phyloP scores from a whole-genome alignment of 2,888 invertebrate species.

The Agrotis ipsilon region DNA sequence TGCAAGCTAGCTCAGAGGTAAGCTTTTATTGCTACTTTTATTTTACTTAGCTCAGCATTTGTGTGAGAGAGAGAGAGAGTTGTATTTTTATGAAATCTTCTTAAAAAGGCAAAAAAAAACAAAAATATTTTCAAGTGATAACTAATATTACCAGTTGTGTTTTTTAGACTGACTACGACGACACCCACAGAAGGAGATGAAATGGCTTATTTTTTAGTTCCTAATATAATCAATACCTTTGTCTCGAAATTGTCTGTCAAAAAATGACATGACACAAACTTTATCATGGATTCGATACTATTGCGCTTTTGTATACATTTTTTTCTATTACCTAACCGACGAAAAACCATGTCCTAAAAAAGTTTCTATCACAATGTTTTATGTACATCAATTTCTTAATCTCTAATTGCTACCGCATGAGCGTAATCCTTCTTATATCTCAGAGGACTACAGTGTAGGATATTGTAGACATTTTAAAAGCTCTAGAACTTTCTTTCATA shows the following conservation, averaged over 20 bases:
- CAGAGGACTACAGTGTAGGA: conserved; percentile 34
- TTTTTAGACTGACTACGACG: background rate
- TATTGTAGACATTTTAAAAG: conserved; percentile 37
- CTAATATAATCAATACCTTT: background rate
- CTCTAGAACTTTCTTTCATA: conserved; percentile 49
- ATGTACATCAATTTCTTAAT: background rate
- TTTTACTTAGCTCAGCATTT: conserved; percentile 15
- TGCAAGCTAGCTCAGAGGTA: conserved; percentile 92
- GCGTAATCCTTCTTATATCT: conserved; percentile 19
- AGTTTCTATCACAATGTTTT: background rate
- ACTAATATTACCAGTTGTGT: background rate
- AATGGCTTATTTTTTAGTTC: background rate
- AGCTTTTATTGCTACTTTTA: conserved; percentile 66
- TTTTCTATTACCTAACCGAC: background rate
- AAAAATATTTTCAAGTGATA: too few species aligned
- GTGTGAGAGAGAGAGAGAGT: background rate
- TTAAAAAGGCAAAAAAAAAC: background rate
- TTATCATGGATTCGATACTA: too few species aligned
- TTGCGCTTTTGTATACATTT: background rate
- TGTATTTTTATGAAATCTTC: background rate
- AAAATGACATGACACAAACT: too few species aligned
- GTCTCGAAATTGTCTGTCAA: background rate
- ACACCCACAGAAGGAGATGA: background rate
- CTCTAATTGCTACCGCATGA: conserved; percentile 7
- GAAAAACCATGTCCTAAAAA: background rate